Conservation (phyloP, 2,888 invertebrate genomes). For the Acleris sparsana region DNA sequence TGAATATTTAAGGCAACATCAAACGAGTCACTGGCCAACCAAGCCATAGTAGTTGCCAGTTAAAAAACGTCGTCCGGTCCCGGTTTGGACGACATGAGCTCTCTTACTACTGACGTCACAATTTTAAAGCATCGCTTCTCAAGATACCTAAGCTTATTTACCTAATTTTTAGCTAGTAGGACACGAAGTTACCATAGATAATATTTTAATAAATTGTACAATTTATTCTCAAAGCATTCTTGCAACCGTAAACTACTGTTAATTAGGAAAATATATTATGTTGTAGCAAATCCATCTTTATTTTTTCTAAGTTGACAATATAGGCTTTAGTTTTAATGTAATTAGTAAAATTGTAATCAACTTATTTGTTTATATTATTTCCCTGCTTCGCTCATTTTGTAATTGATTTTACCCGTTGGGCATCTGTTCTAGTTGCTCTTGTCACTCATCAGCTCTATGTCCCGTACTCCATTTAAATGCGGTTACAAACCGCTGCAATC, state of each 20-base stretch:
- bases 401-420: no score
- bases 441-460: no score
- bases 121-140: constrained; percentile 39
- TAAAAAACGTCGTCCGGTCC: constrained; percentile 16
- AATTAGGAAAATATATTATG: constrained; percentile 39
- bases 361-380: constrained; percentile 15
- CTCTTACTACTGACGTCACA: constrained; percentile 48
- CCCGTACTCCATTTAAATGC: no score
- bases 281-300: constrained; percentile 42
- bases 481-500: background rate
- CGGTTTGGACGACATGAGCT: constrained; percentile 31
- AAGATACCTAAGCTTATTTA: constrained; percentile 46
- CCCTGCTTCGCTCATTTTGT: background rate
- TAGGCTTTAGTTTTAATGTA: constrained; percentile 37
- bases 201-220: constrained; percentile 59
- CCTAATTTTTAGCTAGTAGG: constrained; percentile 59
- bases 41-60: constrained; percentile 65
- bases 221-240: constrained; percentile 54
- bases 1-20: constrained; percentile 44
- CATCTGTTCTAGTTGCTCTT: no score
- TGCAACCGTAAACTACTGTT: constrained; percentile 45
- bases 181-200: constrained; percentile 73
- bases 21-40: constrained; percentile 44
- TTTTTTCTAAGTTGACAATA: constrained; percentile 63
- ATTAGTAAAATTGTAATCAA: constrained; percentile 36